Evolutionary conservation across 1,140 invertebrate genomes (phyloP).

Genomic region (Zaprionus camerounensis): DNA sequence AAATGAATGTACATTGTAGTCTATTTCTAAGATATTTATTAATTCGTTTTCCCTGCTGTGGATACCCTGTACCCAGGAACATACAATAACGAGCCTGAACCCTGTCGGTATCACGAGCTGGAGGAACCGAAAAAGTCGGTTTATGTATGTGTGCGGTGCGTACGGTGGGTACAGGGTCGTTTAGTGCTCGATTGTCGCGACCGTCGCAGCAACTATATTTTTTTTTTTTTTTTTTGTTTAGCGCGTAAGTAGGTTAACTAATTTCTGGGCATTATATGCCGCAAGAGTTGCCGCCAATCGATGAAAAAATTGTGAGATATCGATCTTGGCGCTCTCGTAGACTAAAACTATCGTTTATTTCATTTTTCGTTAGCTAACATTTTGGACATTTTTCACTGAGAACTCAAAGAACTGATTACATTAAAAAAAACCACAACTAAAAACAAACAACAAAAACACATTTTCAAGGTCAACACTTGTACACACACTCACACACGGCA

Average conservation of each 20-base stretch:
- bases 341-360: conserved; percentile 40
- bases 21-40: conserved; percentile 22
- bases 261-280: conserved; percentile 75
- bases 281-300: conserved; percentile 39
- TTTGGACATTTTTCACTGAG: conserved; percentile 55
- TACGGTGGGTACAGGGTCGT: conserved; percentile 1
- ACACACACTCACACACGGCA: conserved; percentile 6
- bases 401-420: conserved; percentile 81
- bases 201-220: conserved; percentile 18
- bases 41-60: conserved; percentile 1
- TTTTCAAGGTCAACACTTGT: conserved; percentile 25
- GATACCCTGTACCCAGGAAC: neutral
- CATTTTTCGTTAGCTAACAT: conserved; percentile 31
- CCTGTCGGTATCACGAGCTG: too few species aligned
- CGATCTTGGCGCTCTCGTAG: conserved; percentile 16
- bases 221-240: conserved; percentile 44
- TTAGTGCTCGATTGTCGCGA: conserved; percentile 1
- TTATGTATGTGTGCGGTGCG: neutral
- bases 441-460: conserved; percentile 21
- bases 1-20: conserved; percentile 33
- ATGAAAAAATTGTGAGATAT: conserved; percentile 27
- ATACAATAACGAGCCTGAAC: neutral
- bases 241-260: conserved; percentile 71
- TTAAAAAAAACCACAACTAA: conserved; percentile 39
- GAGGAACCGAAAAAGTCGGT: neutral